These are phyloP conservation scores for Carposina sasakii DNA, from an alignment of 1,140 invertebrate genomes.

Conservation along the genomic window DNA sequence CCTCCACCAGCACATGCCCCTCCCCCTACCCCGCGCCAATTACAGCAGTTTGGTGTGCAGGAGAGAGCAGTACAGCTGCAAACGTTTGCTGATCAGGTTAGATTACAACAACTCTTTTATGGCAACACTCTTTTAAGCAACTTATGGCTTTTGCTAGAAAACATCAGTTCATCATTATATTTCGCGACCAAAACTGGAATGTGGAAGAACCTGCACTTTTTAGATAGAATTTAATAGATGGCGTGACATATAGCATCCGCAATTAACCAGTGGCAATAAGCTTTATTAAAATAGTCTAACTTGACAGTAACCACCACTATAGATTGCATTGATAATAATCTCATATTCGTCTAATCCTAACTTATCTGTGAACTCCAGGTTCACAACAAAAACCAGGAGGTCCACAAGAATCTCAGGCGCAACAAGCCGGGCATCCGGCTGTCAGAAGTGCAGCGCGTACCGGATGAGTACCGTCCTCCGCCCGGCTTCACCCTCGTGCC, in stretches of 20 bases:
- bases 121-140: too few relatives aligned
- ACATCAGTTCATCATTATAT: too few relatives aligned
- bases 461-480: constrained; percentile 74
- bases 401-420: constrained; percentile 78
- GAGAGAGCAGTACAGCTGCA: constrained; percentile 58
- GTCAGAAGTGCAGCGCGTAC: constrained; percentile 71
- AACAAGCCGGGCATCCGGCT: constrained; percentile 76
- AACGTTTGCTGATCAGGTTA: constrained; percentile 59
- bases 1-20: constrained; percentile 42
- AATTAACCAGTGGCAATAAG: too few relatives aligned
- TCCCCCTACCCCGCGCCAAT: constrained; percentile 35
- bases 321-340: too few relatives aligned
- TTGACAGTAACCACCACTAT: too few relatives aligned
- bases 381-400: constrained; percentile 79
- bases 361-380: constrained; percentile 61
- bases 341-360: too few relatives aligned
- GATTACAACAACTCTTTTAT: neutral
- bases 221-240: too few relatives aligned
- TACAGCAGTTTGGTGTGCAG: constrained; percentile 51
- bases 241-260: too few relatives aligned
- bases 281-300: too few relatives aligned
- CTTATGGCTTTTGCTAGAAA: too few relatives aligned
- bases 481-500: constrained; percentile 76
- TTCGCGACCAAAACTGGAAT: too few relatives aligned
- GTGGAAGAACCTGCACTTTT: too few relatives aligned